Conservation (phyloP, 2,888 invertebrate species). For the Epinotia bilunana region DNA sequence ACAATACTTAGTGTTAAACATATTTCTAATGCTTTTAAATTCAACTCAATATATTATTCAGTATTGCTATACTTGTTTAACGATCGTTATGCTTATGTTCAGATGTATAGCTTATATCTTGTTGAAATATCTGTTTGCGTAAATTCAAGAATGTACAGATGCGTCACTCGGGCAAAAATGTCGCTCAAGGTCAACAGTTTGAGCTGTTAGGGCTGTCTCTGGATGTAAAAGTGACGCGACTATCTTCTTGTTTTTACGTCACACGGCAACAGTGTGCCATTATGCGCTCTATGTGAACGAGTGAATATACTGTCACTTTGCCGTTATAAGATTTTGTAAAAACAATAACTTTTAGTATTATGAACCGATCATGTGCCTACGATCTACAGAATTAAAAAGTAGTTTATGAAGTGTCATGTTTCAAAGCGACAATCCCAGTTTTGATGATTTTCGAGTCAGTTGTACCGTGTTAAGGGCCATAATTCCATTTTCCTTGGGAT, state of each 20-base stretch:
- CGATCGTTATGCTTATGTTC: slow-evolving; percentile 12
- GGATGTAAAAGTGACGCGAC: neutral
- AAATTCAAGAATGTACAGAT: slow-evolving; percentile 20
- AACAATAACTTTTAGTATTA: slow-evolving; percentile 35
- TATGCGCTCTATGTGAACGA: neutral
- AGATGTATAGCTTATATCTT: slow-evolving; percentile 19
- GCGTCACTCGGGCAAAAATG: neutral
- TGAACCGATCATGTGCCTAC: slow-evolving; percentile 49
- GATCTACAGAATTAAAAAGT: slow-evolving; percentile 40
- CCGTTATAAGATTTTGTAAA: slow-evolving; percentile 18
- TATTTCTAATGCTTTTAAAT: slow-evolving; percentile 40
- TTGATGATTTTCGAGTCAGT: neutral
- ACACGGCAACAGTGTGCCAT: slow-evolving; percentile 12
- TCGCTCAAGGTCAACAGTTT: slow-evolving; percentile 10
- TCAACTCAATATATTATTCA: slow-evolving; percentile 27
- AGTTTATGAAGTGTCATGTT: slow-evolving; percentile 23
- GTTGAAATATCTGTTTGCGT: neutral
- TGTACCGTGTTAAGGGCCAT: neutral
- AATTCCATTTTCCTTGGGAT: neutral
- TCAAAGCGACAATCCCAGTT: neutral
- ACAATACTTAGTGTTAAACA: slow-evolving; percentile 42
- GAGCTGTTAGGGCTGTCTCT: neutral
- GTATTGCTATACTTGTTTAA: slow-evolving; percentile 27
- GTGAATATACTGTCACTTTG: slow-evolving; percentile 20
- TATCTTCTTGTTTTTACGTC: slow-evolving; percentile 18